A percentile compares a stretch with the other conserved stretches of the same genome.
These are phyloP conservation scores for Caretta caretta DNA, from an alignment of 2,113 vertebrate species.

Conservation along the genomic window DNA sequence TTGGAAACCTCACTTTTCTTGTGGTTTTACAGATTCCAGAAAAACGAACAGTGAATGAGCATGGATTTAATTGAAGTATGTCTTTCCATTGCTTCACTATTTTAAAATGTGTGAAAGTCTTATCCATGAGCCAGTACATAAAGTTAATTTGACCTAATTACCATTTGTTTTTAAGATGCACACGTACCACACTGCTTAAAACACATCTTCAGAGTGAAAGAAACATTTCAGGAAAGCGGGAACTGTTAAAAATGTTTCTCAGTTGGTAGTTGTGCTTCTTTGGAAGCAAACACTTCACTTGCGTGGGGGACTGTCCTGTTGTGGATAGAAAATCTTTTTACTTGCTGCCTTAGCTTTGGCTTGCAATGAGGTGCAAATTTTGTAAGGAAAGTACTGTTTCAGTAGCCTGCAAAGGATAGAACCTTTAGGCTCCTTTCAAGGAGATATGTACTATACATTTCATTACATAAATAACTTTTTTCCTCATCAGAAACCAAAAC, in stretches of 20 bases:
- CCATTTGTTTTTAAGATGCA: neutral
- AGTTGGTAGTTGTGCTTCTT: neutral
- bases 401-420: neutral
- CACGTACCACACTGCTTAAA: neutral
- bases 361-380: neutral
- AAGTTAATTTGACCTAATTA: neutral
- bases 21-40: neutral
- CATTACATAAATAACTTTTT: neutral
- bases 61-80: neutral
- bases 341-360: neutral
- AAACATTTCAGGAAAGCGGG: neutral
- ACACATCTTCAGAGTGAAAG: neutral
- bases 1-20: neutral
- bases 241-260: neutral
- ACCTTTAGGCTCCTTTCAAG: neutral
- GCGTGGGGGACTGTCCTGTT: neutral
- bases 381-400: neutral
- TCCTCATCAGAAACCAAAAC: neutral
- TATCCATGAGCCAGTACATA: accelerated
- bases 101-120: neutral
- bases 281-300: neutral
- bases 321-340: neutral
- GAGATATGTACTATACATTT: accelerated
- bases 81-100: neutral
- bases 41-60: neutral